A percentile compares a stretch with the other conserved stretches of the same genome.
Evolutionary conservation across 2,113 vertebrate species (phyloP).

Genomic region (human): DNA sequence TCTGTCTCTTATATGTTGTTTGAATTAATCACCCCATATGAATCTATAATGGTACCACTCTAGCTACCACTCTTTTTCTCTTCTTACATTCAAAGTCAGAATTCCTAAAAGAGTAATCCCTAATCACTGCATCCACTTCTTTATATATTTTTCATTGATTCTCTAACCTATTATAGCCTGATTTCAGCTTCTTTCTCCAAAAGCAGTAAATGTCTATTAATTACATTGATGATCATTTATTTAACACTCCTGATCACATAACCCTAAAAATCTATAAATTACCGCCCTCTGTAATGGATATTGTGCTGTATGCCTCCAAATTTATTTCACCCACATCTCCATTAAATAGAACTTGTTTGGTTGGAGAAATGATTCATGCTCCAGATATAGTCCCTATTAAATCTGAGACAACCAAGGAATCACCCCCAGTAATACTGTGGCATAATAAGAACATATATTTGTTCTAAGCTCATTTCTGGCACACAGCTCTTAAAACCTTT

Average conservation of each 20-base stretch:
- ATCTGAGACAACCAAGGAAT: neutral
- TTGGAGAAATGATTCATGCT: neutral
- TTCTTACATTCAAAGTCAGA: neutral
- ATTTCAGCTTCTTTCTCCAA: neutral
- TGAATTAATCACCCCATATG: neutral
- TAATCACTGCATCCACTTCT: neutral
- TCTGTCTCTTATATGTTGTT: neutral
- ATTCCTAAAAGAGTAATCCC: neutral
- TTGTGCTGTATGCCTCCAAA: neutral
- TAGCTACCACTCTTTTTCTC: neutral
- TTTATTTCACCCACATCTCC: neutral
- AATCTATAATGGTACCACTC: neutral
- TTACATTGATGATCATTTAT: neutral
- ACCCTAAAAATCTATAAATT: neutral
- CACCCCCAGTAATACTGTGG: neutral
- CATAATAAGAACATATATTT: neutral
- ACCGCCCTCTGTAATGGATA: neutral
- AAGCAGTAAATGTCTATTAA: neutral
- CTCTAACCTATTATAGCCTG: neutral
- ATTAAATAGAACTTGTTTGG: neutral
- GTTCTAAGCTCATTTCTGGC: neutral
- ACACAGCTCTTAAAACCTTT: neutral
- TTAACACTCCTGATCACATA: neutral
- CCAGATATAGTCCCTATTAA: neutral
- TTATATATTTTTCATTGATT: neutral